Base-by-base conservation (phyloP, 2,113 vertebrate species). In the Benthochromis sp. region DNA sequence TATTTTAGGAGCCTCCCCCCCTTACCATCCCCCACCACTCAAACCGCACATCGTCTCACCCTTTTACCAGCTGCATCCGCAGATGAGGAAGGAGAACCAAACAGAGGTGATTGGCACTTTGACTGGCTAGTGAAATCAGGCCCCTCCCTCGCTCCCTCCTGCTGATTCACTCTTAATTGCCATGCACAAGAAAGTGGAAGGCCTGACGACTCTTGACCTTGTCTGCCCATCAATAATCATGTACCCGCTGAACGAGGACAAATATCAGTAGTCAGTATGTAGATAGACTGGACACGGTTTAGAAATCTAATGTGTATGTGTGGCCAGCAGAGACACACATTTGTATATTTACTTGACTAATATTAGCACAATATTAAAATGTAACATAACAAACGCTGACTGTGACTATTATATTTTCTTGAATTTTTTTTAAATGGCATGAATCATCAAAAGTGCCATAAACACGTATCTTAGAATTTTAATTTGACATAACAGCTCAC, bases 181-280 rank as follows among this genome's bases (percentile, higher is more conserved):
- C 55, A 94, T 93, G 93, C 91, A 95, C 84, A 52, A 86, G 79
- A 88, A 86, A 81, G 85, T 81, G 84, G 89, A 91, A 86, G 78
- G 87, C 88, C 82, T 69, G 34, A 85, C 40, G 83, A 90, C 91
- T 92, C 89, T 94, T 95, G 94, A 96, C 96, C 96, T 96, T 96
- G 95, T 91, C 92, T 86, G 93, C 90, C 82, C 69, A 47, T 94
- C 94, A 91, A 88, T 90, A 92, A 69, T 82, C 84, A 84, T 83
- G 13, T 76, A 91, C 63, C 47, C 36, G 50, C 47, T 82, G 87
- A 59, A 88, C 17, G 38, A 90, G 66, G 91, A 78, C 27, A 86
- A 93, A 85, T 86, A 90, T 92, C 88, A 88, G 87, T 73, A 80
- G 87, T 88, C 90, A 88, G 89, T 87, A 91, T 87, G 59, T 63